Base-by-base conservation (phyloP, 2,113 vertebrate species). In the Chlorodrepanis virens region DNA sequence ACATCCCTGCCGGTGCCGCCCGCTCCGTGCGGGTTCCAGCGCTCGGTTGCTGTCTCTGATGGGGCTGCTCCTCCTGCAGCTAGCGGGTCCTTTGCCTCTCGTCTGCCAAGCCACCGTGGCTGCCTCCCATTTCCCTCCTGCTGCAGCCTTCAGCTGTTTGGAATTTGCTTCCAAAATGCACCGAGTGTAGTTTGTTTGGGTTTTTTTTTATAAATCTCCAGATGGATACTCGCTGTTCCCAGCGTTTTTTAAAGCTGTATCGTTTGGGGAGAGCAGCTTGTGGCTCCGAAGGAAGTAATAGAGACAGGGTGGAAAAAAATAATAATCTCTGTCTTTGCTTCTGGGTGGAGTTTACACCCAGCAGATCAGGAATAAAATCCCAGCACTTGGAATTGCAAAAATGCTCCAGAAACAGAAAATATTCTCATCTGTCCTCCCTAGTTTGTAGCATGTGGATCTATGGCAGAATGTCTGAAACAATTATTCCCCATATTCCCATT, bases 91-190 rank as follows among this genome's bases (percentile, higher is more conserved):
- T 94, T 8, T 90, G 89, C 95, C 81, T 70, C 75, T 95, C 6
- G 5, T 49, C 95, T 79, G 81, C 60, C 87, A 82, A 9, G 65
- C 81, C 54, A 9, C 92, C n/a, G 88, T 14, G 78, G 70, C 92
- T 87, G 90, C 60, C 69, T 87, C n/a, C 4, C 37, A 5, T 87
- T 71, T 68, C 93, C 95, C 95, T 96, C 95, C 95, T 87, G 96
- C 96, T 78, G 96, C 83, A 88, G 53, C 39, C n/a, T 91, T 97
- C 96, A 96, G 94, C 95, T 96, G 93, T 20, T 83, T 77, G 42
- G 91, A 90, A 81, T 94, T 93, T 29, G 64, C 81, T 96, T 96
- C 94, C 95, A 89, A 93, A 94, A 82, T 9, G 83, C 57, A 44
- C 83, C 22, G 1, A 89, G 89, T 52, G 56, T 23, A 8, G 23